Evolutionary conservation across 2,113 vertebrate genomes (phyloP), one percentile per base, ranked within the genome.

Genomic region (Syrmaticus mikado): DNA sequence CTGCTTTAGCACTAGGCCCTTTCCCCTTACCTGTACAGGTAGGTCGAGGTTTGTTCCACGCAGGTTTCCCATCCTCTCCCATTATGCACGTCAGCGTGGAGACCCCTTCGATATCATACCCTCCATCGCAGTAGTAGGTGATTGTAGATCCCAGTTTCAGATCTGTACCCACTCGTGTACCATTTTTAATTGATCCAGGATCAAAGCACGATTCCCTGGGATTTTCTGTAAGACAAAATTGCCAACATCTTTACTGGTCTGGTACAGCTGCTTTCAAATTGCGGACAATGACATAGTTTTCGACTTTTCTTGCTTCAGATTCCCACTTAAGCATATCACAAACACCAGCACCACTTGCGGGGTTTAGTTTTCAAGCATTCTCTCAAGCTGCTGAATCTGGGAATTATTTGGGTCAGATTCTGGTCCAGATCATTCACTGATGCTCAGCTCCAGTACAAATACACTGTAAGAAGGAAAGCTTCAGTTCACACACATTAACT

Each of bases 161-260:
- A 48, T 99, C 98, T 0, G 98, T 97, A 3, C 99, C 99, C 90
- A 98, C 98, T 18, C 99, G 97, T 0, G 99, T 99, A 73, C 99
- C 99, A 0, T 99, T 99, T 95, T 98, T 98, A 84, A 99, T 97
- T 5, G 98, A 90, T 1, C 99, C 99, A 0, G 99, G 99, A 91
- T 99, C 99, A 8, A 99, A 99, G 95, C 99, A 99, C 0, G 99
- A 99, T 97, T 99, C 99, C 86, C 99, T 97, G n/a, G 99, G 99
- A 90, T 99, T 99, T 96, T 99, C 99, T 99, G 98, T 65, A 84
- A 82, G 77, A 74, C 6, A 50, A 12, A 66, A 64, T 40, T 4
- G n/a, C 52, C 50, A 11, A 48, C 13, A 2, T 3, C 28, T 61
- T 81, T 2, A 62, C 3, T 21, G 13, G 2, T 10, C 67, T 46